Base-by-base conservation (phyloP, 2,888 invertebrate species). In the Ophraella communa region DNA sequence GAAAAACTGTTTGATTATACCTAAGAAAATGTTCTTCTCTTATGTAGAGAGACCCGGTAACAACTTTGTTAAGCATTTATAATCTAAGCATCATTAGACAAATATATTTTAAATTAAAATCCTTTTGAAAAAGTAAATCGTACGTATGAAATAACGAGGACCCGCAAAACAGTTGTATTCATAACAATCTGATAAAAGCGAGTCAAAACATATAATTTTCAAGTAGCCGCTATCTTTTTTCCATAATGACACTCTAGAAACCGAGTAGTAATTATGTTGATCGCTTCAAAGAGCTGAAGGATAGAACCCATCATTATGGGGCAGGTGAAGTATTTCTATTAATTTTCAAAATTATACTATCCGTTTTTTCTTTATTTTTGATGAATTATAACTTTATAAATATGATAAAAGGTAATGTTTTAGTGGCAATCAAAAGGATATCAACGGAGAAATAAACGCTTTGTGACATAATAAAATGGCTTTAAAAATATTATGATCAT, bases 231-330 rank as follows among this genome's bases (percentile, higher is more conserved):
- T 58, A 66, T 71, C 68, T 56, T 52, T 66, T n/a, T 68, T 56
- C 55, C 52, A 66, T 74, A 74, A 75, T 74, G 74, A 75, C 73
- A 74, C 70, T 68, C 64, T 67, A 66, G 49, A 65, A 63, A 63
- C 64, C 65, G 71, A 68, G 71, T 51, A 68, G 66, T 73, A 64
- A 75, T 75, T 75, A 67, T 54, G 55, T 64, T 67, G 67, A 67
- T 65, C 65, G 67, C 35, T 49, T 49, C 55, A 64, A 70, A 70
- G 66, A 64, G 65, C 59, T 64, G 56, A 62, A 70, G 66, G 73
- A 76, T 78, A 78, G 78, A 78, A 77, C 79, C 79, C 71, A 71
- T 74, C 72, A 79, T 79, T 78, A 78, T 66, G 42, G 60, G 71
- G 76, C 79, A 78, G 78, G 77, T 79, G 78, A 74, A 60, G 69